Evolutionary conservation across 2,888 invertebrate species (phyloP).

Genomic region (Himalopsyche japonica): DNA sequence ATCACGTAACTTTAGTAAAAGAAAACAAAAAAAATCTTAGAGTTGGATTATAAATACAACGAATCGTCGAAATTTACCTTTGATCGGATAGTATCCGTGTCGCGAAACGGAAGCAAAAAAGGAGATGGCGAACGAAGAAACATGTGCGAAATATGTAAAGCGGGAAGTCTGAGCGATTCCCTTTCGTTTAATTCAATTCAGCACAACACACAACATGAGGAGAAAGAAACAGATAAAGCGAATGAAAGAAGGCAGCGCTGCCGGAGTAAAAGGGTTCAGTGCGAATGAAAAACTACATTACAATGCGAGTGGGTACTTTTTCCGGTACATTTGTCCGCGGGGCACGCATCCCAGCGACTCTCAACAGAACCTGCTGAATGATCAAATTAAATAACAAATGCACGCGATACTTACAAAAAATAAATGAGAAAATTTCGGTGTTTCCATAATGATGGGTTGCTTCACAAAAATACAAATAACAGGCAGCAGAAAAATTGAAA

Average conservation of each 20-base stretch:
- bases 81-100: not conserved
- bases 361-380: not conserved
- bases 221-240: slow-evolving; percentile 13
- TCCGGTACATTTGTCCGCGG: slow-evolving; percentile 30
- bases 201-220: not conserved
- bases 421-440: too few species aligned
- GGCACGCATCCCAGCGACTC: not conserved
- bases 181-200: slow-evolving; percentile 20
- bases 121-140: not conserved
- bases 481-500: too few species aligned
- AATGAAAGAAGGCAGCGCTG: not conserved
- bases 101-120: not conserved
- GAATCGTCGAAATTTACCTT: not conserved
- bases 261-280: slow-evolving; percentile 13
- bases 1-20: not conserved
- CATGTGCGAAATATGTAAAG: not conserved
- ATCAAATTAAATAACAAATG: too few species aligned
- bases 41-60: not conserved
- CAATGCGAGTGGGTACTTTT: slow-evolving; percentile 21
- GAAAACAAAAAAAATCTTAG: not conserved
- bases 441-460: too few species aligned
- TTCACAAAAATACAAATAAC: too few species aligned
- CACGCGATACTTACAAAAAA: too few species aligned
- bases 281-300: slow-evolving; percentile 28
- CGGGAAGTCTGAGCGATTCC: slow-evolving; percentile 11